Base-by-base conservation (phyloP, 2,888 invertebrate genomes). In the Apotomis capreana region DNA sequence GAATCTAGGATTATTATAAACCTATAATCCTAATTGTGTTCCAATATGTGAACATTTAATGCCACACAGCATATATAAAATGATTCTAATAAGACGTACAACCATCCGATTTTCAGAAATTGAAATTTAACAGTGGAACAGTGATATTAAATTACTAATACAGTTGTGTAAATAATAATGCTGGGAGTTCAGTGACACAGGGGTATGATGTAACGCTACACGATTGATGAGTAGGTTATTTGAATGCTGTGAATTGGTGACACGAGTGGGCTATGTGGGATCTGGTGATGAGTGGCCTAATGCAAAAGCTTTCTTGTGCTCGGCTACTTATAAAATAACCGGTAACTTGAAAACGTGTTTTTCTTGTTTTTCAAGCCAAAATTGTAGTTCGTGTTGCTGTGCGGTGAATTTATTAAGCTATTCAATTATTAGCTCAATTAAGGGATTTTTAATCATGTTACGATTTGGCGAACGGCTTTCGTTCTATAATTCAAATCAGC, bases 121-220 rank as follows among this genome's bases (percentile, higher is more conserved):
- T 72, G 68, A 72, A 68, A 63, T 70, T 60, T 62, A 63, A 58
- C 52, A 71, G 51, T 65, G 62, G 52, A 68, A 54, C 63, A 63
- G 52, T 67, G 63, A 37, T 68, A 52, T 51, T 68, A 54, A 62
- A 68, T 46, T 37, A 68, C 72, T 49, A 71, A 68, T 57, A 68
- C 67, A 71, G 67, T 71, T 68, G 57, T 71, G 44, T 71, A 61
- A 62, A 68, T 57, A 37, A 36, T 44, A 59, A 15, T 5, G 46
- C n/a, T 49, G 37, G 40, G 63, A 74, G 77, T 74, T 77, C 77
- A 75, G 64, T 63, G 77, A 77, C 77, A 73, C 70, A 26, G 15
- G 3, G 26, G 61, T 40, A 49, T 75, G 75, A 76, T 70, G 72
- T 76, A 76, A 76, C 70, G 59, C 51, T 57, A 40, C 58, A 55